A percentile compares a stretch with the other conserved stretches of the same genome.
Evolutionary conservation across 2,888 invertebrate species (phyloP).

Genomic region (Philonicus albiceps): DNA sequence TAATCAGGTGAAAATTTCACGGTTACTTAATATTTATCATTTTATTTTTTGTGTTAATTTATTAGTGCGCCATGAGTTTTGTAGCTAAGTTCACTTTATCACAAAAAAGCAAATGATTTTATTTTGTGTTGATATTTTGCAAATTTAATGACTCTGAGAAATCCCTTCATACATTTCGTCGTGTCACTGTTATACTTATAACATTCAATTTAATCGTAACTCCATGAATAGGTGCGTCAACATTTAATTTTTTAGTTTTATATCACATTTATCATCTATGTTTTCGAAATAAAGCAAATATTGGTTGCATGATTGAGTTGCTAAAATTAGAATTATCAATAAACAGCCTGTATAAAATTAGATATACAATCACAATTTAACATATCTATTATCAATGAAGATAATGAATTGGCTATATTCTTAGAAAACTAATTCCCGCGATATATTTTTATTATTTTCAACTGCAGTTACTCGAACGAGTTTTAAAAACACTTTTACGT

Average conservation of each 20-base stretch:
- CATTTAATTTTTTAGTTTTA: background rate
- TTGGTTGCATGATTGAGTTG: background rate
- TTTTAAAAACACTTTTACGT: background rate
- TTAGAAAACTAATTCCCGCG: background rate
- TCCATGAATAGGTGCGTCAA: background rate
- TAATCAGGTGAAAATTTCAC: conserved; percentile 56
- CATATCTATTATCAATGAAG: background rate
- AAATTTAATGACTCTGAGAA: background rate
- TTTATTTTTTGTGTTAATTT: background rate
- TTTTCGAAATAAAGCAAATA: background rate
- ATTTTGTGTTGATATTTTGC: background rate
- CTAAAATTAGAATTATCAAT: background rate
- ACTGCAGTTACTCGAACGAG: background rate
- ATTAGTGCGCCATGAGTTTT: background rate
- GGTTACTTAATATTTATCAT: background rate
- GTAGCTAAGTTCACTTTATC: background rate
- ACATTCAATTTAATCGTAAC: background rate
- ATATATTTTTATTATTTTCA: background rate
- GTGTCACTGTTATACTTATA: background rate
- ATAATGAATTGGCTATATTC: background rate
- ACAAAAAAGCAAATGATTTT: background rate
- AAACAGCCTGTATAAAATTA: background rate
- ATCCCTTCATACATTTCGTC: background rate
- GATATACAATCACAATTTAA: background rate
- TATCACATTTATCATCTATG: background rate